Percentiles rank a stretch among this genome's conserved stretches.
phyloP scores from a whole-genome alignment of 2,797 vertebrate genomes.

The Eutrigla gurnardus region DNA sequence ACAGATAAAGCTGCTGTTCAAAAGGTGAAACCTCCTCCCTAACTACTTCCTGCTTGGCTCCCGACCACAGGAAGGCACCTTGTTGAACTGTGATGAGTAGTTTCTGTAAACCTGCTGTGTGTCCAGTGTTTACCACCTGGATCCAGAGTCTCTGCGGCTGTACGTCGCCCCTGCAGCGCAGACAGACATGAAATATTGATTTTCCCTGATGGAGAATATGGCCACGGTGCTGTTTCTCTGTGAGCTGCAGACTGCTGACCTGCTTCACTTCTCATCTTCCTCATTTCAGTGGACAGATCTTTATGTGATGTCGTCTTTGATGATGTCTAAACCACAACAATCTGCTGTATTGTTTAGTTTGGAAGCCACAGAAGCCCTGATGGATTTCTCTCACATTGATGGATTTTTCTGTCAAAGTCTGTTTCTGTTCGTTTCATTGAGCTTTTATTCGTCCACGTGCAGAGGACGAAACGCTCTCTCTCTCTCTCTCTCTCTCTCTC shows the following conservation, averaged over 20 bases:
- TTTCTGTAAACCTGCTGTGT: not conserved
- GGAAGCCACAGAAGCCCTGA: not conserved
- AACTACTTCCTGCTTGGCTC: not conserved
- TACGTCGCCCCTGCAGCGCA: slow-evolving; percentile 21
- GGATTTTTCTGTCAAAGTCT: slow-evolving; percentile 21
- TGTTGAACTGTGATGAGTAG: too few species aligned
- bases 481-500: slow-evolving; percentile 5
- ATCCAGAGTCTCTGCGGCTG: slow-evolving; percentile 1
- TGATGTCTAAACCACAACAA: not conserved
- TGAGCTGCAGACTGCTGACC: slow-evolving; percentile 43
- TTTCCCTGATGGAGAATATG: slow-evolving; percentile 42
- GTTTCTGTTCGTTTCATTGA: not conserved
- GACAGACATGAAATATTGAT: slow-evolving; percentile 66
- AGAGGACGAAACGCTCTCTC: slow-evolving; percentile 33
- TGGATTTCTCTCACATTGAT: slow-evolving; percentile 21
- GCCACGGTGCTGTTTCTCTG: slow-evolving; percentile 21
- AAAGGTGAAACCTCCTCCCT: too few species aligned
- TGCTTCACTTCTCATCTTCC: slow-evolving; percentile 25
- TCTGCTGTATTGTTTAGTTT: not conserved
- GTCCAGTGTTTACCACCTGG: slow-evolving; percentile 15
- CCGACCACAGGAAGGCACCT: not conserved
- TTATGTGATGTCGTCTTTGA: too few species aligned
- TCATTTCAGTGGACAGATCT: too few species aligned
- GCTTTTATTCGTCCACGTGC: not conserved
- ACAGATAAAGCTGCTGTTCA: too few species aligned